Evolutionary conservation across 2,113 vertebrate species (phyloP), one percentile per base, ranked within the genome.

Genomic region (Lophura nycthemera): DNA sequence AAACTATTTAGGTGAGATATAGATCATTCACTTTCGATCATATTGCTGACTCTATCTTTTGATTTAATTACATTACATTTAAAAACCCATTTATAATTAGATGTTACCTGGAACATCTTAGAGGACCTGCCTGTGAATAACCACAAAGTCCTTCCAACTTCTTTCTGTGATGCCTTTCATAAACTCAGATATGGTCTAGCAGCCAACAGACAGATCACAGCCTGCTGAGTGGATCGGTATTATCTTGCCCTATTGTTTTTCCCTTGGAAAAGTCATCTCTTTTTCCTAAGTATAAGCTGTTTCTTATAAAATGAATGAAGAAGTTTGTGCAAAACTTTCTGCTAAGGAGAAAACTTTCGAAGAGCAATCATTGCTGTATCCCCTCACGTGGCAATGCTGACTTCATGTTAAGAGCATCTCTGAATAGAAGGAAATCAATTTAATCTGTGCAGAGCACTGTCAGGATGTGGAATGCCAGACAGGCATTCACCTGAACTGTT

Each of bases 401-500:
- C 15, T 94, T 65, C 72, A n/a, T 10, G 32, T 59, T 54, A 38
- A 56, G 56, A 63, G 7, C 66, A 32, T 29, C 21, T 13, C 50
- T 45, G 60, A 80, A 64, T 4, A 50, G 36, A 91, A 83, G n/a
- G 50, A 80, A 92, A 94, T 85, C 0, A 73, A 70, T 83, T 83
- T 80, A 63, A 70, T 63, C 72, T 80, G 60, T 83, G 75, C 60
- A 80, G 75, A 83, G 50, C 22, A 34, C 42, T 83, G 56, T 43
- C 32, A 0, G 3, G 54, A 36, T 56, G 50, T 94, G 67, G 79
- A 57, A 88, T 59, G 50, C 19, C 29, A 80, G 59, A 48, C 34
- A 42, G 60, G 67, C 85, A 80, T 92, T 90, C 79, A 89, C 72
- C 92, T 90, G 85, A 83, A 59, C 30, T 45, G 9, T 47, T 83